A percentile compares a stretch with the other conserved stretches of the same genome.
Conservation (phyloP, 2,888 invertebrate genomes). For the Notodonta dromedarius region DNA sequence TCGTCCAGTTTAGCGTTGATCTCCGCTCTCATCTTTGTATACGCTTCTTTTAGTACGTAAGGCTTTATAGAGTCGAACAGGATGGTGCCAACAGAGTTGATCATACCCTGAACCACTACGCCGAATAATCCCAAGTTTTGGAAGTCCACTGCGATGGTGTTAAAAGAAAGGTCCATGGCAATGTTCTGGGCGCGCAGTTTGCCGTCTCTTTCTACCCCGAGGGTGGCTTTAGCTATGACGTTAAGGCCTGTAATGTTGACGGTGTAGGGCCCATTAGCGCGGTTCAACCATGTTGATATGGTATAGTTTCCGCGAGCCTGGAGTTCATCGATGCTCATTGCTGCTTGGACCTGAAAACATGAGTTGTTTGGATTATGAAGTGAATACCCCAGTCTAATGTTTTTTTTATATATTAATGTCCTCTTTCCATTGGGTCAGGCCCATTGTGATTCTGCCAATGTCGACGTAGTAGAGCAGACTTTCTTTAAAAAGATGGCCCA, state of each 20-base stretch:
- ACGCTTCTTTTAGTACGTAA: constrained; percentile 90
- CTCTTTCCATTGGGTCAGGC: too few species aligned
- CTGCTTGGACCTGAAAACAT: constrained; percentile 86
- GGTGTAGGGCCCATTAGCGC: constrained; percentile 89
- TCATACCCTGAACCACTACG: constrained; percentile 87
- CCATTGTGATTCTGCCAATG: too few species aligned
- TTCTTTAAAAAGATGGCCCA: too few species aligned
- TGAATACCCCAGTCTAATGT: too few species aligned
- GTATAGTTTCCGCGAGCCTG: constrained; percentile 90
- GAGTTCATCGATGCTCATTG: constrained; percentile 88
- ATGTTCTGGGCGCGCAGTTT: constrained; percentile 91
- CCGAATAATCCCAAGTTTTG: constrained; percentile 92
- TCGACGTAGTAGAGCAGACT: too few species aligned
- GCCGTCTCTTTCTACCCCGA: constrained; percentile 90
- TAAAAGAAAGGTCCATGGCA: constrained; percentile 90
- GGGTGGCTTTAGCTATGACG: constrained; percentile 87
- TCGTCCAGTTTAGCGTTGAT: constrained; percentile 90
- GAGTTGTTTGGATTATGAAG: too few species aligned
- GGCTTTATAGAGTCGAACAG: constrained; percentile 95
- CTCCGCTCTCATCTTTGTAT: constrained; percentile 88
- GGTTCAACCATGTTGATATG: constrained; percentile 88
- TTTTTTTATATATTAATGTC: too few species aligned
- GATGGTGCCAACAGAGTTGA: constrained; percentile 92
- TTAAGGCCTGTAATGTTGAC: constrained; percentile 89
- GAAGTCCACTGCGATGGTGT: constrained; percentile 91